Evolutionary conservation across 2,888 invertebrate species (phyloP).

Genomic region (Homarus gammarus): DNA sequence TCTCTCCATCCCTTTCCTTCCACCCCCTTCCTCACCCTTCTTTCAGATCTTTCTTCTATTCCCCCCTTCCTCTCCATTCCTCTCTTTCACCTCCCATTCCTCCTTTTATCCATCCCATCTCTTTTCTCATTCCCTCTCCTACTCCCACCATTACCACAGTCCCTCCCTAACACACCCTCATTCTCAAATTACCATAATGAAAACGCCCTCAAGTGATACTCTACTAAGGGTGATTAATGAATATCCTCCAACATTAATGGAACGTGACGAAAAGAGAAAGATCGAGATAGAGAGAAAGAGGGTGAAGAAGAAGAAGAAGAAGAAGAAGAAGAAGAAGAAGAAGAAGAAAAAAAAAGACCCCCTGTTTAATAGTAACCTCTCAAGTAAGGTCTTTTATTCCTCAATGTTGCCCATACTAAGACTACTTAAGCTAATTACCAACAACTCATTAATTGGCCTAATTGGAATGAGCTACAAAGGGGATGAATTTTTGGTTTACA

Average conservation of each 20-base stretch:
- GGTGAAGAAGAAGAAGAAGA: too few species aligned
- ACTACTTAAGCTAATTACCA: conserved; percentile 51
- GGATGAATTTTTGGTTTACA: neutral
- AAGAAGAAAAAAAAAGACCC: neutral
- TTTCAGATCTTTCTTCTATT: neutral
- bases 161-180: neutral
- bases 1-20: neutral
- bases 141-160: neutral
- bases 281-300: too few species aligned
- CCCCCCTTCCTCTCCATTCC: neutral
- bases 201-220: conserved; percentile 45
- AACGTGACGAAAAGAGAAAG: too few species aligned
- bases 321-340: too few species aligned
- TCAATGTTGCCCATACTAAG: neutral
- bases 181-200: conserved; percentile 51
- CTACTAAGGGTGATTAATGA: conserved; percentile 53
- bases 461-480: conserved; percentile 36
- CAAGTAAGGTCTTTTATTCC: too few species aligned
- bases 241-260: conserved; percentile 53
- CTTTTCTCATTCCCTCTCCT: neutral
- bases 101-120: neutral
- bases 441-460: conserved; percentile 55
- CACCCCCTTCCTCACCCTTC: too few species aligned
- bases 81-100: neutral
- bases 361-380: too few species aligned